A percentile compares a stretch with the other conserved stretches of the same genome.
These are phyloP conservation scores for Botrylloides violaceus DNA, from an alignment of 23 tunicate genomes.

Conservation along the genomic window DNA sequence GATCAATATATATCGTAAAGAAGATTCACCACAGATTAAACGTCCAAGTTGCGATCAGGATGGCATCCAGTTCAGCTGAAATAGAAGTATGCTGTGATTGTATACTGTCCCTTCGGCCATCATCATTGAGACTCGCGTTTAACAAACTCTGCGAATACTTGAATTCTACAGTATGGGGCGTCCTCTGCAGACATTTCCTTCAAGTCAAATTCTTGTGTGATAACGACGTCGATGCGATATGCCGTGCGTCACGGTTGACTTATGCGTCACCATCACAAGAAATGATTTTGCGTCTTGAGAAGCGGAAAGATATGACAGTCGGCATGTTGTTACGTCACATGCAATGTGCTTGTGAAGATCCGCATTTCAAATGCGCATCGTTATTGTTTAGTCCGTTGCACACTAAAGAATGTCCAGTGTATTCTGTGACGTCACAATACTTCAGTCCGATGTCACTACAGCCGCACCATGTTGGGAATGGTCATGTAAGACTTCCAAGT, in stretches of 20 bases:
- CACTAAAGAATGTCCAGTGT: not conserved
- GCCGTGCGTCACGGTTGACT: not conserved
- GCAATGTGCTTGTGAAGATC: not conserved
- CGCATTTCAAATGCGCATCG: not conserved
- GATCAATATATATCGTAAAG: no score
- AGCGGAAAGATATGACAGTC: not conserved
- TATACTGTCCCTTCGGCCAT: not conserved
- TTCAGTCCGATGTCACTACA: not conserved
- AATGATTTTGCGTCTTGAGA: slow-evolving; percentile 2
- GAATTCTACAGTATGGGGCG: not conserved
- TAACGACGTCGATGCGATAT: not conserved
- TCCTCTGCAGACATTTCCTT: not conserved
- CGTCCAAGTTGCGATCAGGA: no score
- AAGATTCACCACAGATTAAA: no score
- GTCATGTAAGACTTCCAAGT: no score
- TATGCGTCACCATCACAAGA: slow-evolving; percentile 7
- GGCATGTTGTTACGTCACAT: not conserved
- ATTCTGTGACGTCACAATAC: not conserved
- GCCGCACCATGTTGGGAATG: not conserved
- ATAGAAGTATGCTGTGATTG: not conserved
- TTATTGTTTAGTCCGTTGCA: not conserved
- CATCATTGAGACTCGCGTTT: not conserved
- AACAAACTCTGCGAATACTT: not conserved
- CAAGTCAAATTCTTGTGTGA: not conserved
- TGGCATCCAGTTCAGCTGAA: not conserved